Conservation (phyloP, 2,888 invertebrate genomes). For the Leucania comma region DNA sequence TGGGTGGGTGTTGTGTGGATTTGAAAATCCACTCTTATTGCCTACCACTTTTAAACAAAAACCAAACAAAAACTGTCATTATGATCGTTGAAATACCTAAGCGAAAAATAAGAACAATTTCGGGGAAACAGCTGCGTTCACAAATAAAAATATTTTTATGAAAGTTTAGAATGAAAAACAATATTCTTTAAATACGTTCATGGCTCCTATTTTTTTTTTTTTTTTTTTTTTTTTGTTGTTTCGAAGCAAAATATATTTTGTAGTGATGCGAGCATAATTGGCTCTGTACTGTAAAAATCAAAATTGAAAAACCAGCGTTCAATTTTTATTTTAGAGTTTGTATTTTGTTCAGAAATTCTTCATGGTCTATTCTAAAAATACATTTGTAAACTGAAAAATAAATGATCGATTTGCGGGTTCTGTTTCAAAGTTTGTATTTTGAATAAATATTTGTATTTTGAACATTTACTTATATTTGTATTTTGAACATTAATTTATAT, state of each 20-base stretch:
- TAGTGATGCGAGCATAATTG: background rate
- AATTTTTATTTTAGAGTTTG: background rate
- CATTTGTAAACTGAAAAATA: background rate
- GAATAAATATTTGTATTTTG: too few species aligned
- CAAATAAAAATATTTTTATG: background rate
- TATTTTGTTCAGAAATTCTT: background rate
- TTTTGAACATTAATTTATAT: too few species aligned
- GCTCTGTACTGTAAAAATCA: background rate
- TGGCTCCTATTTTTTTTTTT: background rate
- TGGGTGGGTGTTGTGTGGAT: too few species aligned
- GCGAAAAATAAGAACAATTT: background rate
- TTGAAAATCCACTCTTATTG: too few species aligned
- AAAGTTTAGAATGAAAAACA: background rate
- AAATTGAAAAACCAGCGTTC: background rate
- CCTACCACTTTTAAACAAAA: too few species aligned
- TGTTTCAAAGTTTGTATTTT: background rate
- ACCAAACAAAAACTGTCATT: background rate
- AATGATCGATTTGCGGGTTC: background rate
- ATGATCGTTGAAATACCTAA: too few species aligned
- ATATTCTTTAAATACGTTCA: background rate
- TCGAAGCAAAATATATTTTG: background rate
- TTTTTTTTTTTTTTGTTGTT: background rate
- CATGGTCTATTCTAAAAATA: background rate
- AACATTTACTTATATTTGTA: too few species aligned
- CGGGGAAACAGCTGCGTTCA: background rate